Evolutionary conservation across 2,888 invertebrate genomes (phyloP).

Genomic region (Podabrus alpinus): DNA sequence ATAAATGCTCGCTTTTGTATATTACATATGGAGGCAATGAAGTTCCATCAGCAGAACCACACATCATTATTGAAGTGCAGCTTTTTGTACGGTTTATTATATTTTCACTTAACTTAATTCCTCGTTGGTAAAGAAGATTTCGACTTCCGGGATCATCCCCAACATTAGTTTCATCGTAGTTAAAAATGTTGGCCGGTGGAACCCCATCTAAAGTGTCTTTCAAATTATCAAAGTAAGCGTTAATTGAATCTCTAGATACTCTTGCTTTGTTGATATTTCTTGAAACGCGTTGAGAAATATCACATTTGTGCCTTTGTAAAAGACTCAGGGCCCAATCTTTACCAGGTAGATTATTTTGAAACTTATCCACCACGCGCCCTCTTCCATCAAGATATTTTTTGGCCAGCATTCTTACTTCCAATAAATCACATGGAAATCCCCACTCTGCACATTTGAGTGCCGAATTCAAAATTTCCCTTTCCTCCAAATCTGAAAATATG

Average conservation of each 20-base stretch:
- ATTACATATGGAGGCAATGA: constrained; percentile 50
- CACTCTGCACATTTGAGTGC: constrained; percentile 32
- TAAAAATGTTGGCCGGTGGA: constrained; percentile 35
- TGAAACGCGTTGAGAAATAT: background rate
- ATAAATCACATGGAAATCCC: constrained; percentile 32
- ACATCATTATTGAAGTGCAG: constrained; percentile 49
- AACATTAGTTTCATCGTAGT: constrained; percentile 49
- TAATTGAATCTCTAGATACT: background rate
- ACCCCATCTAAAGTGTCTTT: constrained; percentile 20
- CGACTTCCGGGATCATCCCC: constrained; percentile 44
- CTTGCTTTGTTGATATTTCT: background rate
- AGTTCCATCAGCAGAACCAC: constrained; percentile 46
- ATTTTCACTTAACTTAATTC: constrained; percentile 42
- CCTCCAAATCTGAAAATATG: constrained; percentile 22
- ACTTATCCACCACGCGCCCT: background rate
- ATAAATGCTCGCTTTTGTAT: constrained; percentile 47
- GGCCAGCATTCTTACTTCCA: constrained; percentile 15
- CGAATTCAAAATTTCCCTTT: constrained; percentile 16
- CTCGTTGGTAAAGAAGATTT: constrained; percentile 37
- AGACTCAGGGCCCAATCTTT: too few species aligned
- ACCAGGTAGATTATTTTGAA: background rate
- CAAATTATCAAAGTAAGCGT: constrained; percentile 27
- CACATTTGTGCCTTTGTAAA: constrained; percentile 2
- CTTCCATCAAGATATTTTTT: background rate
- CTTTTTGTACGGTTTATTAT: constrained; percentile 28